Conservation (phyloP, 2,113 vertebrate genomes). For the Mirza zaza region DNA sequence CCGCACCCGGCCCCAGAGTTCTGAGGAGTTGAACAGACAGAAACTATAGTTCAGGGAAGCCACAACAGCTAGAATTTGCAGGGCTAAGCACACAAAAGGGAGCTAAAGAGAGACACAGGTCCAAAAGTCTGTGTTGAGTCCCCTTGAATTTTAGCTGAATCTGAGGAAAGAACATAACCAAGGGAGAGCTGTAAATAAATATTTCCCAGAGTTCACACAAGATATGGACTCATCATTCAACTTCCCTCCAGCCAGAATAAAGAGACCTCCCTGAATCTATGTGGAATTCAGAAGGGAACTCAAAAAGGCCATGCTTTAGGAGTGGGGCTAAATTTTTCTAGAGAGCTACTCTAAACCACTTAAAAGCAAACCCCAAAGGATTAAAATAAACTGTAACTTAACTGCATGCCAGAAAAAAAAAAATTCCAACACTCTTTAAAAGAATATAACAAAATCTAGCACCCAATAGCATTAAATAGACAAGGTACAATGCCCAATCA, state of each 20-base stretch:
- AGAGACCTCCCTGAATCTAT: not conserved
- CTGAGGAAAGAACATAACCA: not conserved
- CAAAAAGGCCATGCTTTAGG: not conserved
- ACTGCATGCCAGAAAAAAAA: not conserved
- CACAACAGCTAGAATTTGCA: not conserved
- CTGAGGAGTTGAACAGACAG: not conserved
- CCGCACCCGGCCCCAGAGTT: too few relatives aligned
- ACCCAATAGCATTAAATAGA: not conserved
- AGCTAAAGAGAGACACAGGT: not conserved
- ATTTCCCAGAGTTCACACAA: not conserved
- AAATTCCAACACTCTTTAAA: not conserved
- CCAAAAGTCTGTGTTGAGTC: not conserved
- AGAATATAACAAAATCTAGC: not conserved
- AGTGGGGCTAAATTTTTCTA: not conserved
- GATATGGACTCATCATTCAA: not conserved
- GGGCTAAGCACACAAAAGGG: not conserved
- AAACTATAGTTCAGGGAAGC: not conserved
- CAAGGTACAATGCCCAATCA: not conserved
- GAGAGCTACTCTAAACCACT: not conserved
- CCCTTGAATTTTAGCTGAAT: not conserved
- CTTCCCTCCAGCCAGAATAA: not conserved
- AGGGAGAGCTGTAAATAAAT: not conserved
- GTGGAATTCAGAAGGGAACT: not conserved
- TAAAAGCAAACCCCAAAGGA: not conserved
- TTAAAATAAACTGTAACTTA: not conserved